Evolutionary conservation across 2,113 vertebrate species (phyloP).

Genomic region (Gila orcuttii): DNA sequence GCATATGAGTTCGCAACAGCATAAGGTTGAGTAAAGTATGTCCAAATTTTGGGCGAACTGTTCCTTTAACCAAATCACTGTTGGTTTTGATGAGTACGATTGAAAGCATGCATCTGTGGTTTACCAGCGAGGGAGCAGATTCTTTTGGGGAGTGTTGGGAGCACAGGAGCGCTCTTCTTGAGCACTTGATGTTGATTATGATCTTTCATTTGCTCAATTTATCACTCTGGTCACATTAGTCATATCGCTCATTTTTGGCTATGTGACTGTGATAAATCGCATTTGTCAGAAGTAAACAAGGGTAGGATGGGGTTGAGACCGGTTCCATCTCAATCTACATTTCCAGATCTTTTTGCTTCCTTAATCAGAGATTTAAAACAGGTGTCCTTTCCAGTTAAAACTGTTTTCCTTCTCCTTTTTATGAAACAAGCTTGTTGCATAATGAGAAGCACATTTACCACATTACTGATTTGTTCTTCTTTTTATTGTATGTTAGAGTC

Average conservation of each 20-base stretch:
- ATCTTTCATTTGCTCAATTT: conserved; percentile 26
- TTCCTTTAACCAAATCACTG: conserved; percentile 6
- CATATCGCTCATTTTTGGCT: conserved; percentile 36
- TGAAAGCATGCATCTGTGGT: conserved; percentile 23
- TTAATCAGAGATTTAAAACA: conserved; percentile 54
- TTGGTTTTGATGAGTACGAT: conserved; percentile 17
- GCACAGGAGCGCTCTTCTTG: conserved; percentile 11
- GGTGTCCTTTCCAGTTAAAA: conserved; percentile 49
- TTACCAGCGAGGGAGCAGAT: conserved; percentile 15
- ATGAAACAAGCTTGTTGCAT: conserved; percentile 46
- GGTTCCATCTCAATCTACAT: neutral
- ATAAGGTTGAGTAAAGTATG: neutral
- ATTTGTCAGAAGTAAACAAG: neutral
- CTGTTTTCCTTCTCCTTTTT: conserved; percentile 15
- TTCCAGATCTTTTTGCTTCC: conserved; percentile 30
- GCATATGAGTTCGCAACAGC: neutral
- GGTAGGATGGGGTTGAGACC: conserved; percentile 24
- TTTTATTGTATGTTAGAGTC: conserved; percentile 20
- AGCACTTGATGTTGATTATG: conserved; percentile 25
- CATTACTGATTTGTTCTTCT: conserved; percentile 30
- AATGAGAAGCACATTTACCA: conserved; percentile 49
- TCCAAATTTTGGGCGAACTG: neutral
- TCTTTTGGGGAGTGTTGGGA: neutral
- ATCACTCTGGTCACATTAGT: conserved; percentile 32
- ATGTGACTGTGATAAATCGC: neutral